These are phyloP conservation scores for Diplazon laetatorius DNA, from an alignment of 2,888 invertebrate species.

Conservation along the genomic window DNA sequence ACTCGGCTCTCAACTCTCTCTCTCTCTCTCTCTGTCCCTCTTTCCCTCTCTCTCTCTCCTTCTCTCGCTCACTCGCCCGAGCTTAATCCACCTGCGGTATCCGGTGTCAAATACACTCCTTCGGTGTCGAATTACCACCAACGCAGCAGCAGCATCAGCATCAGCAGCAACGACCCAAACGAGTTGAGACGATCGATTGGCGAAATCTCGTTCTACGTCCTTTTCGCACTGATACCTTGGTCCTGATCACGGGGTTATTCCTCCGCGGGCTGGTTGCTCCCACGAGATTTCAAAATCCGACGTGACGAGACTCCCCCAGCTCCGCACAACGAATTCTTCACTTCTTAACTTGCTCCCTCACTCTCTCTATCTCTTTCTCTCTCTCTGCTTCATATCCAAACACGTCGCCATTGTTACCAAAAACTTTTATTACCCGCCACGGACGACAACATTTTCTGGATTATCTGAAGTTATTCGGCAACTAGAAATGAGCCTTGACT, in stretches of 20 bases:
- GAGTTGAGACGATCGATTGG: constrained; percentile 75
- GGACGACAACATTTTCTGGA: no score
- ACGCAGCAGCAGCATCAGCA: constrained; percentile 3
- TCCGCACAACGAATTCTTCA: background rate
- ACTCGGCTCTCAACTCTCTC: constrained; percentile 24
- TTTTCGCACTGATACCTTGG: constrained; percentile 10
- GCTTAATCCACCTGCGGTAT: constrained; percentile 80
- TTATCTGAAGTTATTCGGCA: no score
- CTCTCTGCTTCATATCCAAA: background rate
- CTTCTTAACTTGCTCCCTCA: background rate
- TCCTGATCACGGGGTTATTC: background rate
- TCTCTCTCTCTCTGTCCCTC: constrained; percentile 25
- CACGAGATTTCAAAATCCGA: constrained; percentile 30
- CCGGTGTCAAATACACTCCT: constrained; percentile 76
- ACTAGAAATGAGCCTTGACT: no score
- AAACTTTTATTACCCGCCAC: no score
- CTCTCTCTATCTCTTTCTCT: no score
- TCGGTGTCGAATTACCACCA: constrained; percentile 76
- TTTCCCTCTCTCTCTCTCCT: no score
- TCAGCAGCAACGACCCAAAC: constrained; percentile 70
- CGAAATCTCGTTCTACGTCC: constrained; percentile 70
- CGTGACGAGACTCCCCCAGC: constrained; percentile 8
- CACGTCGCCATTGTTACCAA: no score
- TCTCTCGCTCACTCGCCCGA: constrained; percentile 42
- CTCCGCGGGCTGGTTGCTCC: background rate